A percentile compares a stretch with the other conserved stretches of the same genome.
phyloP scores from a whole-genome alignment of 2,113 vertebrate species.

The Puntigrus tetrazona region DNA sequence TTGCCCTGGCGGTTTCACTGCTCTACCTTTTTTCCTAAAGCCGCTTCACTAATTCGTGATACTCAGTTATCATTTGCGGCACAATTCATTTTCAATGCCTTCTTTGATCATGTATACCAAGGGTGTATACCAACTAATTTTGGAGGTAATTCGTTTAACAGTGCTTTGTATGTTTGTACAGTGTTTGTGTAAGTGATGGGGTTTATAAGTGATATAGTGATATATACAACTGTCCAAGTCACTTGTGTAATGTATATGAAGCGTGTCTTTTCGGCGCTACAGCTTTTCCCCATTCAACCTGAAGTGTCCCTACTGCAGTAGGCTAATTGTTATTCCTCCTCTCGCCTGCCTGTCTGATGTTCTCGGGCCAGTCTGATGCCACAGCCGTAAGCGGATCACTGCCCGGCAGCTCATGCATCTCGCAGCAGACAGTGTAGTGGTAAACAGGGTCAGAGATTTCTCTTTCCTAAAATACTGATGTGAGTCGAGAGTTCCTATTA shows the following conservation, averaged over 20 bases:
- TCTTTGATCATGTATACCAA: too few relatives aligned
- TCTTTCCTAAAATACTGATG: slow-evolving; percentile 3
- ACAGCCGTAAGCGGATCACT: background rate
- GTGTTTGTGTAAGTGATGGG: too few relatives aligned
- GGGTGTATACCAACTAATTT: too few relatives aligned
- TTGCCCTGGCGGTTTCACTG: too few relatives aligned
- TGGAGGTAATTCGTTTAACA: too few relatives aligned
- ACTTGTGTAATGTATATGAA: background rate
- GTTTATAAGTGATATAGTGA: too few relatives aligned
- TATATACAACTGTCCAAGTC: background rate
- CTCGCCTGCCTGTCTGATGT: slow-evolving; percentile 32
- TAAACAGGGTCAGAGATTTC: slow-evolving; percentile 35
- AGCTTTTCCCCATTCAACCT: slow-evolving; percentile 24
- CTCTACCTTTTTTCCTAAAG: too few relatives aligned
- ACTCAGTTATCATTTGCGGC: too few relatives aligned
- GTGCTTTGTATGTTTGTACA: too few relatives aligned
- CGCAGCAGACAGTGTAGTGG: slow-evolving; percentile 18
- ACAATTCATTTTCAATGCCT: too few relatives aligned
- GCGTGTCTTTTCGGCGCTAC: background rate
- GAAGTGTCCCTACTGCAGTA: slow-evolving; percentile 39
- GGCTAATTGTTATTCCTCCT: slow-evolving; percentile 9
- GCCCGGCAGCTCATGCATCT: slow-evolving; percentile 21
- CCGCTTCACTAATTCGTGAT: too few relatives aligned
- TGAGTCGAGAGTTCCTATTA: background rate
- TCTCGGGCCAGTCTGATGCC: background rate